Evolutionary conservation across 2,797 vertebrate species (phyloP), one percentile per base, ranked within the genome.

Genomic region (Betta splendens): DNA sequence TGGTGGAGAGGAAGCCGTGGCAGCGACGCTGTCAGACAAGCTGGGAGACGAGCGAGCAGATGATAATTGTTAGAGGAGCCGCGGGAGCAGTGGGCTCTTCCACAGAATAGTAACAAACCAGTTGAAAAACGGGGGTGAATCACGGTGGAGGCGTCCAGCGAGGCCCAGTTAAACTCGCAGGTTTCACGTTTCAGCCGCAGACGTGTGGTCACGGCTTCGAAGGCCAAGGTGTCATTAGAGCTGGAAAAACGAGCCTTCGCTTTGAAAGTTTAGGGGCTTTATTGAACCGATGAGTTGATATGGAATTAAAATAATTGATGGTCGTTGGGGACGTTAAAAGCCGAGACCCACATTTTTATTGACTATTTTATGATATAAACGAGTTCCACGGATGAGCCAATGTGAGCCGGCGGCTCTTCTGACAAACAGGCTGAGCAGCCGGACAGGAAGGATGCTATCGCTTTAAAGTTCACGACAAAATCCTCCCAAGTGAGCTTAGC

Each of bases 61-160:
- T 92, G 90, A 93, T 94, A 93, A 95, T 94, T 94, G 93, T 93
- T 92, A 90, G 81, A 89, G 89, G 90, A 90, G 90, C 85, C 83
- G 61, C 36, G 89, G 92, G 88, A 94, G 89, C 89, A 81, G 72
- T 72, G 72, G 64, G 80, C 85, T 87, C 54, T 67, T 86, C 80
- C 83, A 89, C 84, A 89, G 81, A 90, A 87, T 80, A 72, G 88
- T 88, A 89, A 39, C 80, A 85, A 86, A 73, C 67, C 70, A 81
- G 70, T 66, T 44, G 60, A 81, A 80, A 77, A 83, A 80, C 69
- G 64, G 90, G 93, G 91, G 94, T 91, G 87, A 91, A 93, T 90
- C 85, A 28, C 88, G 87, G 81, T 71, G 64, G 79, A 83, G 77
- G 87, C 82, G 90, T 92, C 89, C 89, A 89, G 84, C 53, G 85